phyloP scores from a whole-genome alignment of 2,113 vertebrate species.

The Stigmatopora nigra region DNA sequence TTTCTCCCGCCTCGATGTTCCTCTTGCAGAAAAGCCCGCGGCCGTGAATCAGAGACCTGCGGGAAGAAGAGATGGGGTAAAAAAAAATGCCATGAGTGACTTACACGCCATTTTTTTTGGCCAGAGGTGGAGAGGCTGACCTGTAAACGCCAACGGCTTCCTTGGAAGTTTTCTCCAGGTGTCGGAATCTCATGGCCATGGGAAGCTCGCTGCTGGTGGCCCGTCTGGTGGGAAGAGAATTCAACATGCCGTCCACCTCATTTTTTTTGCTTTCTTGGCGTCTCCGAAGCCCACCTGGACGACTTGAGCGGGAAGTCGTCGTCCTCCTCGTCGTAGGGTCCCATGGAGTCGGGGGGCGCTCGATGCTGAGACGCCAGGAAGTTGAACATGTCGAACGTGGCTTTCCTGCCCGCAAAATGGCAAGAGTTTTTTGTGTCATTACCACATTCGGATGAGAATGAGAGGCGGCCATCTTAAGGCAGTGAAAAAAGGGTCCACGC shows the following conservation, averaged over 20 bases:
- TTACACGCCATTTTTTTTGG: background rate
- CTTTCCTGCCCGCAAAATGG: constrained; percentile 69
- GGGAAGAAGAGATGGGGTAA: background rate
- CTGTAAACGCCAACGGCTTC: constrained; percentile 92
- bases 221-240: constrained; percentile 57
- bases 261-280: background rate
- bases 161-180: constrained; percentile 85
- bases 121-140: constrained; percentile 60
- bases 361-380: constrained; percentile 88
- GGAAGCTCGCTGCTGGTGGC: constrained; percentile 86
- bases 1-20: constrained; percentile 86
- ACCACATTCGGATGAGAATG: no score
- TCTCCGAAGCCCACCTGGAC: constrained; percentile 67
- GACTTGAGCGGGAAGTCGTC: constrained; percentile 86
- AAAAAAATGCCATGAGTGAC: background rate
- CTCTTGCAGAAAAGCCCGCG: constrained; percentile 87
- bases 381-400: constrained; percentile 90
- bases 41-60: constrained; percentile 82
- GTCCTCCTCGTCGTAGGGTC: constrained; percentile 80
- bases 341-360: constrained; percentile 70
- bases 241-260: background rate
- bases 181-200: constrained; percentile 89
- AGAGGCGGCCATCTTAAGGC: no score
- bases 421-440: background rate
- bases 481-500: constrained; percentile 1